phyloP scores from a whole-genome alignment of 53 echinoderm and acorn worm genomes.

The Zoroaster sp. region DNA sequence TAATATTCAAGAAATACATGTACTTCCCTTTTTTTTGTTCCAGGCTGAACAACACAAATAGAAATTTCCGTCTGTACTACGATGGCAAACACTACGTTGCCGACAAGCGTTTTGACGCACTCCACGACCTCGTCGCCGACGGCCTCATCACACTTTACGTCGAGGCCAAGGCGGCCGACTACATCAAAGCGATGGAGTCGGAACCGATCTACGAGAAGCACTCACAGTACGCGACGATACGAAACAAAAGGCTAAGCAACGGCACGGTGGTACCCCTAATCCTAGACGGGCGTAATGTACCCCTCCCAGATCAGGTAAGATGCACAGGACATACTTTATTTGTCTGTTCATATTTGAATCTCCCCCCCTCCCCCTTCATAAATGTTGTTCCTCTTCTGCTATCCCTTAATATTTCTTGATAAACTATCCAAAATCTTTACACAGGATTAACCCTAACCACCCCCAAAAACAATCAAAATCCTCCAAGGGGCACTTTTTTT shows the following conservation, averaged over 20 bases:
- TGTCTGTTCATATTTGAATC: too few species aligned
- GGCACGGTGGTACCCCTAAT: conserved; percentile 18
- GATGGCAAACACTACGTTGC: conserved; percentile 98
- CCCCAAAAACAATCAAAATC: too few species aligned
- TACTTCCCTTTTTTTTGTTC: conserved; percentile 4
- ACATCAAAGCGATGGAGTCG: conserved; percentile 87
- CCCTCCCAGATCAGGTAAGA: conserved; percentile 24
- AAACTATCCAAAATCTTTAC: too few species aligned
- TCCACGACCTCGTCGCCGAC: conserved; percentile 92
- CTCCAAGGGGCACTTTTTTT: too few species aligned
- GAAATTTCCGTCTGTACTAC: conserved; percentile 89
- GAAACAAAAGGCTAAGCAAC: conserved; percentile 65
- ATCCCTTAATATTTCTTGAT: too few species aligned
- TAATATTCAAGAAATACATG: too few species aligned
- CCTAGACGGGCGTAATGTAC: neutral
- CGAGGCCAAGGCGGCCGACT: conserved; percentile 93
- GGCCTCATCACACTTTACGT: conserved; percentile 96
- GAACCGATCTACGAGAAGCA: conserved; percentile 99
- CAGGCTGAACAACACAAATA: conserved; percentile 73
- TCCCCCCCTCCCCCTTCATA: too few species aligned
- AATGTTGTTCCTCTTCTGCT: too few species aligned
- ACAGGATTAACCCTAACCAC: too few species aligned
- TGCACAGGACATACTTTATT: neutral
- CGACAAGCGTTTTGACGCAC: conserved; percentile 88
- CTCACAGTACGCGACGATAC: conserved; percentile 76